Conservation (phyloP, 2,113 vertebrate species). For the Labeo rohita region DNA sequence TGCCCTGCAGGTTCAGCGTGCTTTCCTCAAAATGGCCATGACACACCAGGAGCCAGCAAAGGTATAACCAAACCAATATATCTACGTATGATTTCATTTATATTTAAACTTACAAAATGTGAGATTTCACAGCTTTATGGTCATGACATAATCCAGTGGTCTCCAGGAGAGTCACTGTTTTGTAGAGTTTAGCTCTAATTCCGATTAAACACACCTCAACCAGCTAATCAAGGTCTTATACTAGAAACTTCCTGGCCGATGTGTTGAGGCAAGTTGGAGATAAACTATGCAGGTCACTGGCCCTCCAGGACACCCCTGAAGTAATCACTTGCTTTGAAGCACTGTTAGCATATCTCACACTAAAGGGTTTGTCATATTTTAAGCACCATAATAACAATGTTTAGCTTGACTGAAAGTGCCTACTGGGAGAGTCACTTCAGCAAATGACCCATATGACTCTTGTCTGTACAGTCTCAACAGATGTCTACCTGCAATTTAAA, state of each 20-base stretch:
- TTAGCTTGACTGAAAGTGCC: conserved; percentile 29
- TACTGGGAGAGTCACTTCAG: conserved; percentile 11
- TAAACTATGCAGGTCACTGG: neutral
- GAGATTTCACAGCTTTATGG: neutral
- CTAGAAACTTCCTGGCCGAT: neutral
- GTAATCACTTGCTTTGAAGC: neutral
- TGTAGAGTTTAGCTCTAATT: neutral
- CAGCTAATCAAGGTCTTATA: too few species aligned
- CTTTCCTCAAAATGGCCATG: conserved; percentile 86
- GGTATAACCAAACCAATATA: conserved; percentile 76
- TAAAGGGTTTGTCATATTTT: conserved; percentile 22
- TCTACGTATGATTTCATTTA: neutral
- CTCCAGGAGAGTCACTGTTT: too few species aligned
- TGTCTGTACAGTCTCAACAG: neutral
- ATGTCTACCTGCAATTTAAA: conserved; percentile 2
- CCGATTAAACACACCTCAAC: neutral
- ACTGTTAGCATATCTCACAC: conserved; percentile 20
- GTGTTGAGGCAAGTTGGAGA: neutral
- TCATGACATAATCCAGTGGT: neutral
- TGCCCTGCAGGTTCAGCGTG: conserved; percentile 87
- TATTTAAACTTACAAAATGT: neutral
- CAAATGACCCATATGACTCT: neutral
- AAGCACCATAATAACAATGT: conserved; percentile 20
- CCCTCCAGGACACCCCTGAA: neutral
- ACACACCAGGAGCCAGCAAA: conserved; percentile 89